Base-by-base conservation (phyloP, 2,888 invertebrate genomes). In the Dione vanillae region DNA sequence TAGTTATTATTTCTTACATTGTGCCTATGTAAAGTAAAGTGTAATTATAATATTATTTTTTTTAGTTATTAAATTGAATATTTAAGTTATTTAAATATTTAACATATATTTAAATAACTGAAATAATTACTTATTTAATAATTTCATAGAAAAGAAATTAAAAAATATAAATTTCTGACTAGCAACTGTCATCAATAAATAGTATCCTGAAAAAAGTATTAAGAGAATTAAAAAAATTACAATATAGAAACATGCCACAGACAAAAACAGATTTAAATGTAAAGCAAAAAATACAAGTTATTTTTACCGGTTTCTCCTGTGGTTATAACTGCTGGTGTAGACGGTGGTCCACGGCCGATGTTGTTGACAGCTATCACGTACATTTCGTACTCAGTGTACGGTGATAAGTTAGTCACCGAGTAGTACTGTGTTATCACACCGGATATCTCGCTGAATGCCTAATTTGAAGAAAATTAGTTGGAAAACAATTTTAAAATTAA, bases 381-480 rank as follows among this genome's bases (percentile, higher is more conserved):
- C 94, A 99, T 97, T 90, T 99, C 98, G 91, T 99, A 99, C 87
- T 97, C 97, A 7, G 98, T 98, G 91, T 98, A 98, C 0, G 99
- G 98, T 75, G 97, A 97, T 73, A 99, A 94, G 78, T 96, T 96
- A 69, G 97, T 95, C 67, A 99, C 97, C 51, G 97, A 97, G 91
- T 98, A 98, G 91, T 97, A 98, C 94, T 97, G 97, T 58, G 98
- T 97, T 82, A 97, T 97, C 81, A 98, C 97, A 70, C 98, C 98
- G 72, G 97, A 97, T 83, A 98, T 98, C 90, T 98, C 98, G 82
- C 97, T 96, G 93, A 96, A 98, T 58, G 98, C 97, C 94, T 97
- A 41, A 35, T 14, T 54, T 41, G 2, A n/a, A 11, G 41, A 70
- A 67, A n/a, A n/a, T n/a, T n/a, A n/a, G n/a, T n/a, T n/a, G n/a